phyloP scores from a whole-genome alignment of 2,797 vertebrate species.

The Melanotaenia boesemani region DNA sequence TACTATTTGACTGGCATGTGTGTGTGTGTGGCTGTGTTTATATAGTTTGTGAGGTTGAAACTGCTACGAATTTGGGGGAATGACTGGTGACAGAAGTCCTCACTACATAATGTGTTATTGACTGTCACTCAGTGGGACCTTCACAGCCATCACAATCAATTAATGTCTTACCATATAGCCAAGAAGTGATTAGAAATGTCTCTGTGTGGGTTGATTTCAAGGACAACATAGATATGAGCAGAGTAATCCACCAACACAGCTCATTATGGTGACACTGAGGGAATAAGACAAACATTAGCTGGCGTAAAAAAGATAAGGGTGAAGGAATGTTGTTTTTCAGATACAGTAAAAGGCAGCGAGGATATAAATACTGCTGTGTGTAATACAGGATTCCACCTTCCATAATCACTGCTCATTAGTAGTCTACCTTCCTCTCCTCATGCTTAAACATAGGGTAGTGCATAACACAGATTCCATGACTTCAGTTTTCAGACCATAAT shows the following conservation, averaged over 20 bases:
- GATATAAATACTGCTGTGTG: conserved; percentile 10
- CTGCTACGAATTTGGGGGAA: conserved; percentile 20
- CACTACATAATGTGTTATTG: conserved; percentile 50
- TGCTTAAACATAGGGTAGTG: neutral
- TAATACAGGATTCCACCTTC: conserved; percentile 5
- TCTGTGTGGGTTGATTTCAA: conserved; percentile 46
- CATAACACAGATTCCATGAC: neutral
- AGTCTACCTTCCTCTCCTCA: neutral
- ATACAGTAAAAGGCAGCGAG: neutral
- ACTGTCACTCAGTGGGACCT: conserved; percentile 60
- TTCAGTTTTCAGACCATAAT: neutral
- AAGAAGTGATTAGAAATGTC: conserved; percentile 30
- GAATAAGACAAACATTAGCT: conserved; percentile 1
- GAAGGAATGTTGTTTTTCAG: neutral
- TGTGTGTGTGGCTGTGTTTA: conserved; percentile 1
- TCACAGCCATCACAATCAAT: conserved; percentile 66
- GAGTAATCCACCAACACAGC: neutral
- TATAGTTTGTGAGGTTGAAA: conserved; percentile 12
- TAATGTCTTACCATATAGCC: conserved; percentile 55
- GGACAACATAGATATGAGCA: conserved; percentile 39
- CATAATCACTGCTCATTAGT: conserved; percentile 47
- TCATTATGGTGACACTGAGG: neutral
- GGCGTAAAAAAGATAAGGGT: neutral
- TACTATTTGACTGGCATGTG: conserved; percentile 41
- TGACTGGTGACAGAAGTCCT: conserved; percentile 54